phyloP scores from a whole-genome alignment of 2,113 vertebrate genomes.

The Oplegnathus fasciatus region DNA sequence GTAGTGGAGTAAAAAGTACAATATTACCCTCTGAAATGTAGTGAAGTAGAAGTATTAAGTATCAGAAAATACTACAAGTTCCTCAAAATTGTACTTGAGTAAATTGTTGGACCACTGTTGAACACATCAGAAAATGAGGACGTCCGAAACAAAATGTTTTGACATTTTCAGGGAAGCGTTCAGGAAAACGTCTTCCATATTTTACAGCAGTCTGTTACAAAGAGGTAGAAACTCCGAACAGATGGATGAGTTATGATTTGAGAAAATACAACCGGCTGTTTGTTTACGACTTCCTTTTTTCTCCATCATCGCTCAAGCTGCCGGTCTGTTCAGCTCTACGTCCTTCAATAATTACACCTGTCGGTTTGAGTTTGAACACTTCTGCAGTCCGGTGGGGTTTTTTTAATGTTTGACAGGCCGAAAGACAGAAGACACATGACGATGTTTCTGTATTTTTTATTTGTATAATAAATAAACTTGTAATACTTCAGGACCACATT shows the following conservation, averaged over 20 bases:
- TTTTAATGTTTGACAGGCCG: too few relatives aligned
- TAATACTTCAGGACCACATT: slow-evolving; percentile 77
- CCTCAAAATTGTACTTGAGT: not conserved
- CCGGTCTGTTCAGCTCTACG: not conserved
- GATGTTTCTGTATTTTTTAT: slow-evolving; percentile 65
- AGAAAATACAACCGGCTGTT: not conserved
- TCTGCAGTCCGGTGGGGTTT: not conserved
- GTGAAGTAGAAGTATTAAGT: not conserved
- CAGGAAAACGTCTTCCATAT: not conserved
- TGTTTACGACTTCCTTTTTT: not conserved
- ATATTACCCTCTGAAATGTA: not conserved
- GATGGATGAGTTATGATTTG: not conserved
- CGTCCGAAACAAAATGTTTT: not conserved
- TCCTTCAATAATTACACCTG: not conserved
- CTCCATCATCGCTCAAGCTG: not conserved
- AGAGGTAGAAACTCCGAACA: not conserved
- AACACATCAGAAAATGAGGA: not conserved
- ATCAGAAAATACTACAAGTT: not conserved
- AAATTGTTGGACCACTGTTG: not conserved
- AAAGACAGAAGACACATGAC: not conserved
- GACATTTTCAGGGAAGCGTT: not conserved
- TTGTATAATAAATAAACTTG: slow-evolving; percentile 84
- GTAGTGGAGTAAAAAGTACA: not conserved
- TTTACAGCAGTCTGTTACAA: not conserved
- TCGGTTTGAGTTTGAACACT: too few relatives aligned